phyloP scores from a whole-genome alignment of 1,140 invertebrate species.

The Campoletis sonorensis region DNA sequence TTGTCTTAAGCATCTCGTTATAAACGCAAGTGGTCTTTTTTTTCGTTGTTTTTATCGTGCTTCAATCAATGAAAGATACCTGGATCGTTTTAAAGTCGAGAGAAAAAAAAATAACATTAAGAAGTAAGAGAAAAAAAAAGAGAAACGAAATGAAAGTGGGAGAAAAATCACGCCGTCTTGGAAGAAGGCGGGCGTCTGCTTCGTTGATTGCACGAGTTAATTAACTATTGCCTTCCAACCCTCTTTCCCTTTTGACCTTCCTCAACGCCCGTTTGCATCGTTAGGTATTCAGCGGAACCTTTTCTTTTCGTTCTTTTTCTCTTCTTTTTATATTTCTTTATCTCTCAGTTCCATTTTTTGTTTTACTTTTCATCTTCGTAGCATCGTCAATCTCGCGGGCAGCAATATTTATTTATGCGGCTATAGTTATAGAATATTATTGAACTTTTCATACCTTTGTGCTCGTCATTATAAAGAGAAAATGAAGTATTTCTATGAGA shows the following conservation, averaged over 20 bases:
- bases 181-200: conserved; percentile 5
- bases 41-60: neutral
- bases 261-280: conserved; percentile 13
- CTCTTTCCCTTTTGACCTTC: neutral
- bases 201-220: conserved; percentile 30
- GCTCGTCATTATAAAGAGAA: neutral
- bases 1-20: neutral
- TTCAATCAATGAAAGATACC: neutral
- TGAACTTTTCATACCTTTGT: neutral
- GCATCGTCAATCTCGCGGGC: neutral
- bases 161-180: conserved; percentile 13
- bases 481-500: neutral
- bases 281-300: conserved; percentile 5
- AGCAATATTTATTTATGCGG: neutral
- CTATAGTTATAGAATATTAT: neutral
- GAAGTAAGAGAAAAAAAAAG: neutral
- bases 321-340: conserved; percentile 2
- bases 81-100: neutral
- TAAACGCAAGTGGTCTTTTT: neutral
- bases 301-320: neutral
- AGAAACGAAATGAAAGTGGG: neutral
- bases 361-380: neutral
- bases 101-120: neutral
- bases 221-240: neutral
- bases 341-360: neutral